These are phyloP conservation scores for Neodontobutis hainanensis DNA, from an alignment of 2,113 vertebrate genomes.

Conservation along the genomic window DNA sequence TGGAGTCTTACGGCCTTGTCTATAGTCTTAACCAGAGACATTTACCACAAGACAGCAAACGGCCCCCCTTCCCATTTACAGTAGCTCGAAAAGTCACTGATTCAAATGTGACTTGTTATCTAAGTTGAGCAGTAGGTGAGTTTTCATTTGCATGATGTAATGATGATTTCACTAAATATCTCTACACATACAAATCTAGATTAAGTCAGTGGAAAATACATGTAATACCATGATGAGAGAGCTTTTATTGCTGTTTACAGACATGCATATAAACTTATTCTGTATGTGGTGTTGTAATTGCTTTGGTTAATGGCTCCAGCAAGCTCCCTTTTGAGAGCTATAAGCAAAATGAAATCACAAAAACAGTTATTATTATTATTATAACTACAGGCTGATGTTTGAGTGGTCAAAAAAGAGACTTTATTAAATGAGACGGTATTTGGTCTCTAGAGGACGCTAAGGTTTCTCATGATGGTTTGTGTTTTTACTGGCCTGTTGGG, in stretches of 20 bases:
- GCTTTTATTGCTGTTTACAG: slow-evolving; percentile 9
- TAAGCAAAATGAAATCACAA: too few species aligned
- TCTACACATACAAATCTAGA: neutral
- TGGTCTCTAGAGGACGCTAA: slow-evolving; percentile 16
- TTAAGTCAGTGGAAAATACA: neutral
- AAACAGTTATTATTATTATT: too few species aligned
- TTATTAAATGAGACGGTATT: slow-evolving; percentile 14
- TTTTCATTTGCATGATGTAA: neutral
- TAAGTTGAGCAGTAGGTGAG: slow-evolving; percentile 30
- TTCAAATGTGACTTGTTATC: slow-evolving; percentile 36
- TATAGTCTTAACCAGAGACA: slow-evolving; percentile 52
- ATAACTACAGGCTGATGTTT: slow-evolving; percentile 13
- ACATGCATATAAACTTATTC: slow-evolving; percentile 15
- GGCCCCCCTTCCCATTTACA: slow-evolving; percentile 64
- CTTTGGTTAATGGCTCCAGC: slow-evolving; percentile 20
- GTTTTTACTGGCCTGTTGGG: slow-evolving; percentile 56
- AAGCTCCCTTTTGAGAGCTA: slow-evolving; percentile 12
- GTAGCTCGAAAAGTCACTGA: slow-evolving; percentile 34
- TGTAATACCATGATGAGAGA: neutral
- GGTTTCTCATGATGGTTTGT: slow-evolving; percentile 41
- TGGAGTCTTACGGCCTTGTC: slow-evolving; percentile 54
- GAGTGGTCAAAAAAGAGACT: slow-evolving; percentile 11
- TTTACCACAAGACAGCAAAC: slow-evolving; percentile 65
- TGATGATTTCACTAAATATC: neutral
- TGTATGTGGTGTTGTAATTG: slow-evolving; percentile 11